A percentile compares a stretch with the other conserved stretches of the same genome.
phyloP scores from a whole-genome alignment of 1,140 invertebrate genomes.

The Streblospio benedicti region DNA sequence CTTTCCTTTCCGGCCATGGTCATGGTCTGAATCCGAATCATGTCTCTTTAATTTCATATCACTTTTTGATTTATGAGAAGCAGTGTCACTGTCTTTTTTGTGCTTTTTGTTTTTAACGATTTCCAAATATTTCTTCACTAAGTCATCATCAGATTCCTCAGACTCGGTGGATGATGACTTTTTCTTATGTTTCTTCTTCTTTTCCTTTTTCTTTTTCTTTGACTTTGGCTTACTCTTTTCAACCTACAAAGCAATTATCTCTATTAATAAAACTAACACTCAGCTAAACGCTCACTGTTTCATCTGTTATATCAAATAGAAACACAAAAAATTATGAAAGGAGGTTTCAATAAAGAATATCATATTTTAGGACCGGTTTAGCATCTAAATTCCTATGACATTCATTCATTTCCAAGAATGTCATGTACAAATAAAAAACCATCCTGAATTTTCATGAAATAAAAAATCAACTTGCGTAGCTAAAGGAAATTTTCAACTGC shows the following conservation, averaged over 20 bases:
- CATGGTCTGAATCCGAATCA: too few relatives aligned
- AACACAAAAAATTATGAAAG: neutral
- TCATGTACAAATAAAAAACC: neutral
- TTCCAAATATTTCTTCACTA: constrained; percentile 31
- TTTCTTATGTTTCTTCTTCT: constrained; percentile 21
- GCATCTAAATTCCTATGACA: neutral
- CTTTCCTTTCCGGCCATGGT: too few relatives aligned
- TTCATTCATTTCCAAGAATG: neutral
- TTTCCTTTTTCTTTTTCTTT: constrained; percentile 28
- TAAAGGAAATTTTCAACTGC: too few relatives aligned
- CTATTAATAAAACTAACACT: neutral
- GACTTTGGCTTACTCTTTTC: constrained; percentile 12
- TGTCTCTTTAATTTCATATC: too few relatives aligned
- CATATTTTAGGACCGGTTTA: neutral
- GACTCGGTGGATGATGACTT: constrained; percentile 13
- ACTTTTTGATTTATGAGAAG: too few relatives aligned
- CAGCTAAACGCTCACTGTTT: too few relatives aligned
- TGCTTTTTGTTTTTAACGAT: constrained; percentile 22
- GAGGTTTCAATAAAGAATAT: neutral
- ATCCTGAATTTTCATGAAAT: constrained; percentile 3
- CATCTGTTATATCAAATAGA: neutral
- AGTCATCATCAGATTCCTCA: constrained; percentile 23
- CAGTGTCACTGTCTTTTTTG: constrained; percentile 7
- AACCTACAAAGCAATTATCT: constrained; percentile 7
- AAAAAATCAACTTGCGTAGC: too few relatives aligned